Evolutionary conservation across 2,113 vertebrate species (phyloP), one percentile per base, ranked within the genome.

Genomic region (Sturnira hondurensis): DNA sequence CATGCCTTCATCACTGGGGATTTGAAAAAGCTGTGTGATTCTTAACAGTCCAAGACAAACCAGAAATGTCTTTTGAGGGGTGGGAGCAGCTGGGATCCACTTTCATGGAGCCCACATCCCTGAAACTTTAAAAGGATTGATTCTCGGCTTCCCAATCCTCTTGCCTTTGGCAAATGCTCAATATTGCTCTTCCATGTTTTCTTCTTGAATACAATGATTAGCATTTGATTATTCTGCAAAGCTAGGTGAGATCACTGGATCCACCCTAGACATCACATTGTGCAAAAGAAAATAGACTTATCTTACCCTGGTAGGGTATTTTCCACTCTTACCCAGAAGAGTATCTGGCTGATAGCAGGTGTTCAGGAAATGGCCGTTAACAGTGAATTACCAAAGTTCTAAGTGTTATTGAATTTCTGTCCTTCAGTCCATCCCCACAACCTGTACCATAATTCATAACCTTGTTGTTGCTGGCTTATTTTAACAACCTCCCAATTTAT

Each of bases 201-300:
- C 19, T 43, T 58, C 28, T 26, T 87, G 50, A 63, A 74, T 90
- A 13, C 87, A 6, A 2, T 70, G 50, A 61, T 47, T 81, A 94
- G 89, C 70, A 90, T 80, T 92, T 61, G 1, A 90, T 87, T 96
- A 3, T 90, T 15, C 28, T 17, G 26, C 26, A 74, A 74, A 93
- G 5, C 61, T 14, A 85, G 93, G 7, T 36, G 41, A 76, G 87
- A 77, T 87, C 95, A 84, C 71, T 47, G 8, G 78, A 11, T 89
- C 61, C 28, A 2, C 65, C 86, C 26, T 26, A 36, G 50, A 36
- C 4, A 20, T 54, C 15, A 54, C 14, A 38, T 38, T 4, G 41
- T 16, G 83, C 1, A 76, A 94, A 95, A n/a, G 65, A 33, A 45
- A 71, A 43, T 6, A 33, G 36, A 1, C 56, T 36, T 26, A 3